Evolutionary conservation across 64 coral and sea anemone genomes (phyloP).

Genomic region (Actinia tenebrosa): DNA sequence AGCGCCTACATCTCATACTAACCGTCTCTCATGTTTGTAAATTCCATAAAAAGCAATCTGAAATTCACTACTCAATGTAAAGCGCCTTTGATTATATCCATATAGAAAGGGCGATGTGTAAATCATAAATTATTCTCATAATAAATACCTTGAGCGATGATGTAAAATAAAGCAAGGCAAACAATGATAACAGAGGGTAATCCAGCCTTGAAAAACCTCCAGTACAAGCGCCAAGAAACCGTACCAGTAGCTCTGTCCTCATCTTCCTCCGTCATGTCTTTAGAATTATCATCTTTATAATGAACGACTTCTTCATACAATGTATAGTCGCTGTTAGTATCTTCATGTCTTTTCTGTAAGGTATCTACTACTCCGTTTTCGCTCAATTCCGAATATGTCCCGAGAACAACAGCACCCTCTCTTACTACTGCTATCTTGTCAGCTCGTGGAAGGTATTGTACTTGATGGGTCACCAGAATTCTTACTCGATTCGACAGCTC

Average conservation of each 20-base stretch:
- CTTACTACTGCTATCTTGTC: not conserved
- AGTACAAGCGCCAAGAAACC: constrained; percentile 35
- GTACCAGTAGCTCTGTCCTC: constrained; percentile 17
- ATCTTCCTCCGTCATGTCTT: constrained; percentile 16
- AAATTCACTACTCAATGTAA: no score
- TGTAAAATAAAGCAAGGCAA: not conserved
- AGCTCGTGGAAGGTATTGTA: not conserved
- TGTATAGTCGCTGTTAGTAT: not conserved
- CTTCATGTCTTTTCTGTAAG: not conserved
- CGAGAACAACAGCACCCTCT: not conserved
- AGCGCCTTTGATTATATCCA: no score
- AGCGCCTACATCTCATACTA: no score
- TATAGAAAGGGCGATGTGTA: no score
- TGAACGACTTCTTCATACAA: not conserved
- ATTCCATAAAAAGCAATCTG: no score
- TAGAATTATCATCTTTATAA: not conserved
- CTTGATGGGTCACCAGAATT: no score
- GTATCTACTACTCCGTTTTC: not conserved
- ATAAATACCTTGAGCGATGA: not conserved
- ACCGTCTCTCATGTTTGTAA: no score
- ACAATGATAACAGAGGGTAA: not conserved
- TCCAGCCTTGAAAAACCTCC: constrained; percentile 12
- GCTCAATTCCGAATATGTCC: not conserved
- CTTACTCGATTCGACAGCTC: no score
- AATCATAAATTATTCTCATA: no score